Conservation (phyloP, 2,113 vertebrate genomes). For the Todiramphus saurophagus region DNA sequence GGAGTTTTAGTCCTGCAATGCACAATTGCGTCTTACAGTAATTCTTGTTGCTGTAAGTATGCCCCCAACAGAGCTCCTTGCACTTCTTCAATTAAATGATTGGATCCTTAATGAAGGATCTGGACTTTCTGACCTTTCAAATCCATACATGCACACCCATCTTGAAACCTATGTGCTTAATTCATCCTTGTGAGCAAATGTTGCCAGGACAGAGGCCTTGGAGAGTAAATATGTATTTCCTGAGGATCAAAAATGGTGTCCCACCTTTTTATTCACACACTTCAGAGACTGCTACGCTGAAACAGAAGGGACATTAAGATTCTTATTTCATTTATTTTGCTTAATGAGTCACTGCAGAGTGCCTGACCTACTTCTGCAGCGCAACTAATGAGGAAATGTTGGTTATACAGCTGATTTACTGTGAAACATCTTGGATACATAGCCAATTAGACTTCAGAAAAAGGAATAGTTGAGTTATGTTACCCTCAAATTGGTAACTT, state of each 20-base stretch:
- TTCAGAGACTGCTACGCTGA: not conserved
- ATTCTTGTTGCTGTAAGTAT: not conserved
- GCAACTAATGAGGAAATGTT: conserved; percentile 29
- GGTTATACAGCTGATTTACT: conserved; percentile 36
- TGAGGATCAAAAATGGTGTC: not conserved
- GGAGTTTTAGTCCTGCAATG: not conserved
- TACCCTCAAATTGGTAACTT: not conserved
- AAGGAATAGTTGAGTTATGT: not conserved
- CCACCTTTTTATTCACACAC: not conserved
- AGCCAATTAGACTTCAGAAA: not conserved
- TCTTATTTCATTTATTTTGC: conserved; percentile 50
- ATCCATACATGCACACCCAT: not conserved
- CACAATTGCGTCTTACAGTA: not conserved
- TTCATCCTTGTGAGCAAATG: not conserved
- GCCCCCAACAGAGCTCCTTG: not conserved
- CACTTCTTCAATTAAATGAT: not conserved
- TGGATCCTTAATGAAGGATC: not conserved
- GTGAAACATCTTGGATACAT: not conserved
- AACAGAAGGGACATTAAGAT: conserved; percentile 33
- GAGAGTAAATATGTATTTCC: not conserved
- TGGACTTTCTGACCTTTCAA: not conserved
- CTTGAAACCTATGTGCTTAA: not conserved
- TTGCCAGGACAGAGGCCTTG: not conserved
- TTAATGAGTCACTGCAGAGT: conserved; percentile 37
- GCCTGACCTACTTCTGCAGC: conserved; percentile 43